A percentile compares a stretch with the other conserved stretches of the same genome.
Evolutionary conservation across 2,113 vertebrate genomes (phyloP).

Genomic region (Tretioscincus oriximinensis): DNA sequence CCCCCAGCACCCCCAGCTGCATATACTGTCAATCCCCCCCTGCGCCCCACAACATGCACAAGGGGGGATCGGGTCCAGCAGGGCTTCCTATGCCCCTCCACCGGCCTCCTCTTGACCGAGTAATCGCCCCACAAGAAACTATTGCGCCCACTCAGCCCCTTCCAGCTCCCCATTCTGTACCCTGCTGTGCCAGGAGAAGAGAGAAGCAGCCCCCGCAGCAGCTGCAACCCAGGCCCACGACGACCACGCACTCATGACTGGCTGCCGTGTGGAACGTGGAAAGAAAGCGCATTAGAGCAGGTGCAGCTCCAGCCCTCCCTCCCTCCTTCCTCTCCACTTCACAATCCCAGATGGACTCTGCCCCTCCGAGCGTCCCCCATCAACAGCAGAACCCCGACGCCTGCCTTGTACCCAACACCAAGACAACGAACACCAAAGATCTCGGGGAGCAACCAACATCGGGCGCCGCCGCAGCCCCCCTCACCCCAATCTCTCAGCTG

Average conservation of each 20-base stretch:
- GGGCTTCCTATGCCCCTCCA: background rate
- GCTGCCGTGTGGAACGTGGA: background rate
- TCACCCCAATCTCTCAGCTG: background rate
- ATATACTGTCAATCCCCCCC: background rate
- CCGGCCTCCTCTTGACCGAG: background rate
- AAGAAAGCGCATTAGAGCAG: background rate
- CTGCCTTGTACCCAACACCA: background rate
- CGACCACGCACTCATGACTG: background rate
- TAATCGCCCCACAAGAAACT: background rate
- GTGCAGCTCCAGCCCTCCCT: background rate
- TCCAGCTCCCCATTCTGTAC: background rate
- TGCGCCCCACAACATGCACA: background rate
- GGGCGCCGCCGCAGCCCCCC: too few species aligned
- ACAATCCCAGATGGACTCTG: background rate
- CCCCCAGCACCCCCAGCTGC: background rate
- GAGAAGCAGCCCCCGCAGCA: constrained; percentile 7
- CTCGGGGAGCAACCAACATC: background rate
- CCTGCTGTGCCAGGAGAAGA: background rate
- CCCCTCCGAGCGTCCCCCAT: too few species aligned
- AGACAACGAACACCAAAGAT: background rate
- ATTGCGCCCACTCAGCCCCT: too few species aligned
- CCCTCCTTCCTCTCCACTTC: background rate
- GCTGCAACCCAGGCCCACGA: background rate
- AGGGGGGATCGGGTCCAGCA: background rate
- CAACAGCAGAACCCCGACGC: background rate